phyloP scores from a whole-genome alignment of 2,888 invertebrate species.

The Calliopum simillimum region DNA sequence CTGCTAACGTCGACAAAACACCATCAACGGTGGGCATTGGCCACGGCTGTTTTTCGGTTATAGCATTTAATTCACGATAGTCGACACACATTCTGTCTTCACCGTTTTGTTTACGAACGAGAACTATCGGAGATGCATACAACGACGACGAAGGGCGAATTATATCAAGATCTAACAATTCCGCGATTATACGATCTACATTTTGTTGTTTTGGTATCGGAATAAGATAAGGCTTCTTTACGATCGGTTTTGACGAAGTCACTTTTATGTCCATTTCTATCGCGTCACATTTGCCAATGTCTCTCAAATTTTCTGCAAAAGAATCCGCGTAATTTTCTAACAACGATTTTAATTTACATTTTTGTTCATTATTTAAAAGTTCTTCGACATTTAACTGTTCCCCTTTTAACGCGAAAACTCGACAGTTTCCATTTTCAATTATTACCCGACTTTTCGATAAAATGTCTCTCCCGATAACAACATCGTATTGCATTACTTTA shows the following conservation, averaged over 20 bases:
- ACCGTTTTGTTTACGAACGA: constrained; percentile 53
- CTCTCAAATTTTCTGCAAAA: constrained; percentile 33
- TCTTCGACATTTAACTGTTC: neutral
- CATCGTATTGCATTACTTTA: constrained; percentile 25
- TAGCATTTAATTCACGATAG: constrained; percentile 40
- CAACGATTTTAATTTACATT: constrained; percentile 3
- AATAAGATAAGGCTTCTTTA: constrained; percentile 32
- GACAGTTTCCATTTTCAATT: too few relatives aligned
- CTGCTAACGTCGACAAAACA: too few relatives aligned
- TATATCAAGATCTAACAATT: constrained; percentile 35
- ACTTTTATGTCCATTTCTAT: constrained; percentile 40
- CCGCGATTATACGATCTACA: constrained; percentile 19
- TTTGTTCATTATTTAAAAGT: neutral
- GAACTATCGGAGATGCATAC: constrained; percentile 32
- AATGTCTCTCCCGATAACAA: constrained; percentile 34
- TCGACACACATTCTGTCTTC: constrained; percentile 51
- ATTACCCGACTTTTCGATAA: constrained; percentile 30
- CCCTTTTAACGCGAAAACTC: too few relatives aligned
- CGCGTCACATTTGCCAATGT: constrained; percentile 33
- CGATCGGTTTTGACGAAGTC: constrained; percentile 24
- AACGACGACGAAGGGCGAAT: constrained; percentile 26
- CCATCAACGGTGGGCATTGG: too few relatives aligned
- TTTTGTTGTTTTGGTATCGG: constrained; percentile 38
- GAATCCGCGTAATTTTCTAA: constrained; percentile 29
- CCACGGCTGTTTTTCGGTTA: constrained; percentile 36